Conservation (phyloP, 1,140 invertebrate species). For the Adelges cooleyi region DNA sequence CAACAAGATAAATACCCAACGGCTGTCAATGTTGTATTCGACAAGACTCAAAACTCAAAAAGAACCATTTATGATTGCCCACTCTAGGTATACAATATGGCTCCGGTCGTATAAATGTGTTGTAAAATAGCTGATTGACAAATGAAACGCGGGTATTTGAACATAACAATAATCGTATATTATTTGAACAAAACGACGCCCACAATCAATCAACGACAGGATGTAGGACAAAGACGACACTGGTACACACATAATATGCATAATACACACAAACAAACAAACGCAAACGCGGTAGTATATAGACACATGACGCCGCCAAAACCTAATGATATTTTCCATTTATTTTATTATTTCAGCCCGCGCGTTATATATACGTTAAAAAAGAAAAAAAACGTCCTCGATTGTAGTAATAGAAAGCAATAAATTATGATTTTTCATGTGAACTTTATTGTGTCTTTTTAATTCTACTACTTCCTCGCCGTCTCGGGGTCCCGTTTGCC, state of each 20-base stretch:
- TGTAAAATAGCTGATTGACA: too few relatives aligned
- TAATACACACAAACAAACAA: neutral
- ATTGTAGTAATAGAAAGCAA: conserved; percentile 9
- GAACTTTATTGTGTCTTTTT: neutral
- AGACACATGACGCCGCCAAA: too few relatives aligned
- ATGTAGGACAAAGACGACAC: neutral
- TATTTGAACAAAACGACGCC: neutral
- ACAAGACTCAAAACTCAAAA: too few relatives aligned
- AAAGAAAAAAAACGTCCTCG: neutral
- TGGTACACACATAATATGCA: conserved; percentile 6
- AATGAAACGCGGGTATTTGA: too few relatives aligned
- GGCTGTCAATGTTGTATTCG: too few relatives aligned
- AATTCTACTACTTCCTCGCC: neutral
- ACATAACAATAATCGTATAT: too few relatives aligned
- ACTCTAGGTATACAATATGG: too few relatives aligned
- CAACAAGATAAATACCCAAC: too few relatives aligned
- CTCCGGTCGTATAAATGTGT: too few relatives aligned
- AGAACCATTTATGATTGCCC: too few relatives aligned
- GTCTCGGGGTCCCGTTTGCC: too few relatives aligned
- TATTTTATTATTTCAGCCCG: neutral
- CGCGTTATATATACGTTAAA: neutral
- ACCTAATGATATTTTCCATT: conserved; percentile 2
- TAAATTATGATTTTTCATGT: conserved; percentile 22
- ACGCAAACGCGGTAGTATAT: too few relatives aligned
- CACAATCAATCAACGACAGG: conserved; percentile 2